A percentile compares a stretch with the other conserved stretches of the same genome.
Conservation (phyloP, 2,888 invertebrate species). For the Harpalus rubripes region DNA sequence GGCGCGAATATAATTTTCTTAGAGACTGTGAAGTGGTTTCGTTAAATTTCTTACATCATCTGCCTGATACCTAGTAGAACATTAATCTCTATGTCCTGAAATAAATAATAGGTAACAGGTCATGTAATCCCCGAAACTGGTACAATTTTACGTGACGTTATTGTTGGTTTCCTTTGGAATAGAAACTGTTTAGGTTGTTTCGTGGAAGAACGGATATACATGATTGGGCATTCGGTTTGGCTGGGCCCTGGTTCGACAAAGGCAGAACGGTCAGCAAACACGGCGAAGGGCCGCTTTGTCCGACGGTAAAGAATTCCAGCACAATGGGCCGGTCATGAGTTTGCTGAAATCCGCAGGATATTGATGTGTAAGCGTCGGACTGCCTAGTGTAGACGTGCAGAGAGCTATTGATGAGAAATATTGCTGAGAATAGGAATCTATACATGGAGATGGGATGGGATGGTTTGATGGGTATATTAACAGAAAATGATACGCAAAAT, state of each 20-base stretch:
- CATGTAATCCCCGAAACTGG: conserved; percentile 42
- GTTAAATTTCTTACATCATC: not conserved
- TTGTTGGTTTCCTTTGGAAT: conserved; percentile 18
- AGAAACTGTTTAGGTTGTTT: conserved; percentile 53
- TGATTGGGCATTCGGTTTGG: conserved; percentile 62
- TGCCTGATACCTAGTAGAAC: conserved; percentile 1
- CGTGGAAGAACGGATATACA: conserved; percentile 65
- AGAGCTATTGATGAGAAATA: conserved; percentile 29
- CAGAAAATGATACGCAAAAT: conserved; percentile 1
- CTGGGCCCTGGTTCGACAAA: conserved; percentile 36
- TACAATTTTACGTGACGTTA: conserved; percentile 45
- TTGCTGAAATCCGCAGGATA: conserved; percentile 65
- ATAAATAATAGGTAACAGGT: conserved; percentile 32
- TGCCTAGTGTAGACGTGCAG: conserved; percentile 17
- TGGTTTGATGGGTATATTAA: conserved; percentile 6
- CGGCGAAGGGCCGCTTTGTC: conserved; percentile 50
- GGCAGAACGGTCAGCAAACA: conserved; percentile 53
- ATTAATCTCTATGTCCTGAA: conserved; percentile 17
- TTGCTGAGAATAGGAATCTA: not conserved
- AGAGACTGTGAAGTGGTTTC: not conserved
- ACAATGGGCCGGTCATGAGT: conserved; percentile 65
- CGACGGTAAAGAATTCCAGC: conserved; percentile 36
- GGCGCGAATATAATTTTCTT: not conserved
- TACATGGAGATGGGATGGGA: not conserved
- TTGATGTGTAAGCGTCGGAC: conserved; percentile 44